phyloP scores from a whole-genome alignment of 2,797 vertebrate genomes.

The Poeciliopsis presidionis region DNA sequence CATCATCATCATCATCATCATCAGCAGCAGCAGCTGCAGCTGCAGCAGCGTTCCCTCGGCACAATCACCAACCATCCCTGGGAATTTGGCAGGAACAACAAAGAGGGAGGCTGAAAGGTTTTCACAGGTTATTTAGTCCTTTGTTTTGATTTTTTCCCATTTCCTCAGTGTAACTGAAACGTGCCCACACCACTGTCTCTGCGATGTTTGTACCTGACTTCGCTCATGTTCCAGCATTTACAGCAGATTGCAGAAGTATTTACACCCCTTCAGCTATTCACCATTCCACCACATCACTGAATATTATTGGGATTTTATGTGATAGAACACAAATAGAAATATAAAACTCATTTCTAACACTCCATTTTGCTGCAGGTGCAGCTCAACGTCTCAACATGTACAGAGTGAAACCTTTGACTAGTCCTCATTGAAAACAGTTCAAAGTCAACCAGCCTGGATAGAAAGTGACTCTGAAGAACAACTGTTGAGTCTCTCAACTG shows the following conservation, averaged over 20 bases:
- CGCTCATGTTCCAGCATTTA: background rate
- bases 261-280: background rate
- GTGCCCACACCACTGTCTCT: conserved; percentile 21
- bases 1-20: conserved; percentile 18
- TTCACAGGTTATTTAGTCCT: conserved; percentile 35
- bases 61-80: background rate
- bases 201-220: conserved; percentile 8
- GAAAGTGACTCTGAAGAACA: background rate
- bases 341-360: background rate
- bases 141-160: conserved; percentile 17
- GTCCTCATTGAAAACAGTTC: background rate
- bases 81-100: conserved; percentile 32
- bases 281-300: background rate
- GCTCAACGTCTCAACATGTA: background rate
- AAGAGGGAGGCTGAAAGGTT: conserved; percentile 12
- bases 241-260: background rate
- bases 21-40: conserved; percentile 26
- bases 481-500: background rate
- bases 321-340: background rate
- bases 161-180: conserved; percentile 18
- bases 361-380: background rate
- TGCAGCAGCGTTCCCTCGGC: conserved; percentile 1
- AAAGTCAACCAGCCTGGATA: background rate
- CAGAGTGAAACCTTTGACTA: background rate
- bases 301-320: background rate